These are phyloP conservation scores for Ophioderma brevispina DNA, from an alignment of 35 echinoderm and acorn worm genomes.

Conservation along the genomic window DNA sequence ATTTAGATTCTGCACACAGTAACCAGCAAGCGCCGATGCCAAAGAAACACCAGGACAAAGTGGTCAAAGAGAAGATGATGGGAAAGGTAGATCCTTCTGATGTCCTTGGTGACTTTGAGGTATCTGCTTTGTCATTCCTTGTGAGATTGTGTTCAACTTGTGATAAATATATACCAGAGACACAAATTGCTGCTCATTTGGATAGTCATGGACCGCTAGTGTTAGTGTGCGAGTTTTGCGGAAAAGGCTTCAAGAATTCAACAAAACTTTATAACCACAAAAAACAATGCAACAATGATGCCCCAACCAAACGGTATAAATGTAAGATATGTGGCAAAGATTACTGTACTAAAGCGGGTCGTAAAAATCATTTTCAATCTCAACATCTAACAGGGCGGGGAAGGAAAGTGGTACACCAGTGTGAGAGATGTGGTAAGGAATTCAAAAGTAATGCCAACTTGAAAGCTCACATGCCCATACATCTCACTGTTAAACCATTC, in stretches of 20 bases:
- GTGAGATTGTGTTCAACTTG: background rate
- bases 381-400: constrained; percentile 19
- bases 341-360: too few species aligned
- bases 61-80: background rate
- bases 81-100: background rate
- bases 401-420: constrained; percentile 23
- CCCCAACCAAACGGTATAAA: too few species aligned
- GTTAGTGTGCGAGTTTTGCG: background rate
- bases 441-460: constrained; percentile 49
- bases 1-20: background rate
- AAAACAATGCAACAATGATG: too few species aligned
- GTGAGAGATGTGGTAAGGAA: constrained; percentile 72
- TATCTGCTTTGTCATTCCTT: background rate
- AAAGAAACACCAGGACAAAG: background rate
- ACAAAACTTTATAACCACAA: too few species aligned
- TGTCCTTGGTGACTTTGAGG: background rate
- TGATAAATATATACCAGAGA: background rate
- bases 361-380: too few species aligned
- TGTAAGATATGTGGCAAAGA: too few species aligned
- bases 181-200: background rate
- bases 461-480: constrained; percentile 1
- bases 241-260: too few species aligned
- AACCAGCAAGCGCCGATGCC: background rate
- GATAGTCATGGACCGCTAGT: background rate
- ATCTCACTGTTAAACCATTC: constrained; percentile 19